These are phyloP conservation scores for Megalops atlanticus DNA, from an alignment of 2,113 vertebrate genomes.

Conservation along the genomic window DNA sequence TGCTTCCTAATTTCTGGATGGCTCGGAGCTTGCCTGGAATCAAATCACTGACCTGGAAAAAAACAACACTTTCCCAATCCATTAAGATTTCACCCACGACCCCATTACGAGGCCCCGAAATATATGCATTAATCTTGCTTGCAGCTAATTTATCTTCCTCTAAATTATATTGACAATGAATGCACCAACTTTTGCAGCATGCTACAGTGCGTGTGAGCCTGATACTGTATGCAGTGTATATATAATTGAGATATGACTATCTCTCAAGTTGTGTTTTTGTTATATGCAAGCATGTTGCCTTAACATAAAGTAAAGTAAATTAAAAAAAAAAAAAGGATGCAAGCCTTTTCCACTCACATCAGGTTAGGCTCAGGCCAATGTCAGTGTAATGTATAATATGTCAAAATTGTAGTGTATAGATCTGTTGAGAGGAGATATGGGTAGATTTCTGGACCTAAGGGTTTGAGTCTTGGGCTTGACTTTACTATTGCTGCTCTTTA, in stretches of 20 bases:
- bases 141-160: slow-evolving; percentile 38
- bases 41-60: slow-evolving; percentile 39
- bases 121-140: slow-evolving; percentile 36
- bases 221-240: neutral
- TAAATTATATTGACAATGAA: slow-evolving; percentile 35
- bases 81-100: slow-evolving; percentile 26
- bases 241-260: neutral
- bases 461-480: too few relatives aligned
- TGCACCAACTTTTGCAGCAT: slow-evolving; percentile 8
- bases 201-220: neutral
- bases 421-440: too few relatives aligned
- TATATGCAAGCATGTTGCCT: neutral
- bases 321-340: too few relatives aligned
- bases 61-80: slow-evolving; percentile 30
- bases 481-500: too few relatives aligned
- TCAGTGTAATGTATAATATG: too few relatives aligned
- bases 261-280: neutral
- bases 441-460: too few relatives aligned
- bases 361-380: too few relatives aligned
- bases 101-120: slow-evolving; percentile 30
- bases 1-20: neutral
- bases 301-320: too few relatives aligned
- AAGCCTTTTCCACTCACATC: too few relatives aligned
- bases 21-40: slow-evolving; percentile 3
- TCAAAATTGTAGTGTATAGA: too few relatives aligned